Evolutionary conservation across 2,888 invertebrate species (phyloP).

Genomic region (Andrena camellia): DNA sequence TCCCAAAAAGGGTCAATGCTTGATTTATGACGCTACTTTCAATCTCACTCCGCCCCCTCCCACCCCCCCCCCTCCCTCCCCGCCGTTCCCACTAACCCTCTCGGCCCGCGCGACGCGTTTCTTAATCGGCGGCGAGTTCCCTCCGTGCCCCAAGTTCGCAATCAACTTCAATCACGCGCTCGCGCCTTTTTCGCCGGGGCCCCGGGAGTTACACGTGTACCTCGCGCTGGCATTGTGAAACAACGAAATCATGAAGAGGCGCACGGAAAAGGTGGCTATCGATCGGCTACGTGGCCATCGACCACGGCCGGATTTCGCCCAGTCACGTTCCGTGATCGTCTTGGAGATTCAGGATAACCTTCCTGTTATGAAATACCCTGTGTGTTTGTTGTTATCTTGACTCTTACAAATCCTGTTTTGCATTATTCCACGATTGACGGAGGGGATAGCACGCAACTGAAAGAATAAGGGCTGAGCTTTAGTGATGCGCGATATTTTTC

Average conservation of each 20-base stretch:
- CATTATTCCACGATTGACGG: too few species aligned
- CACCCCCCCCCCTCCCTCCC: too few species aligned
- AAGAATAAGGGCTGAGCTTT: too few species aligned
- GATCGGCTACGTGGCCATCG: not conserved
- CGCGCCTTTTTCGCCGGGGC: not conserved
- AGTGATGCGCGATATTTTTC: too few species aligned
- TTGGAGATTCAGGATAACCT: too few species aligned
- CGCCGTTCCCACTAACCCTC: not conserved
- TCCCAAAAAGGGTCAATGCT: slow-evolving; percentile 67
- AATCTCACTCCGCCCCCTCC: slow-evolving; percentile 67
- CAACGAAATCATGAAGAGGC: not conserved
- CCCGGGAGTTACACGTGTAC: not conserved
- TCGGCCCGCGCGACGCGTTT: not conserved
- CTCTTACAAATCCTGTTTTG: too few species aligned
- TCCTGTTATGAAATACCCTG: too few species aligned
- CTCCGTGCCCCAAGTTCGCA: slow-evolving; percentile 18
- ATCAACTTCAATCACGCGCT: slow-evolving; percentile 8
- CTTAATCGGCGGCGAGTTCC: slow-evolving; percentile 15
- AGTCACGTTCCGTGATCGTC: not conserved
- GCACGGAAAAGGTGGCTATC: not conserved
- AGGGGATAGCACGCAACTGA: too few species aligned
- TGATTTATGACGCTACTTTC: slow-evolving; percentile 67
- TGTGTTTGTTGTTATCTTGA: too few species aligned
- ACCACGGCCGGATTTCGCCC: not conserved
- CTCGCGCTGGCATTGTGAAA: not conserved